phyloP scores from a whole-genome alignment of 2,113 vertebrate genomes.

The Apeltes quadracus region DNA sequence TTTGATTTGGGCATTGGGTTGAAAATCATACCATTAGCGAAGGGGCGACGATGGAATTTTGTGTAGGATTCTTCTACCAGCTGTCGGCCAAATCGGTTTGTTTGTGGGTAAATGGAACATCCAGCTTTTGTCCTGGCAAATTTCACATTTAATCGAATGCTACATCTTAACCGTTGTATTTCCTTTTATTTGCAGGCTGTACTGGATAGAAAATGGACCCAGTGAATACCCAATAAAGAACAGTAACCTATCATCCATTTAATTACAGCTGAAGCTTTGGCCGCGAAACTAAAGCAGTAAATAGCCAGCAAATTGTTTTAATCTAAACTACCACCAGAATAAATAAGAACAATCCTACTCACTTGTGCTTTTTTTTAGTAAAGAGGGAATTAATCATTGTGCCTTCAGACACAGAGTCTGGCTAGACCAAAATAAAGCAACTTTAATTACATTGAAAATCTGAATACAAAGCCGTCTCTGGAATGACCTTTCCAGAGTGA shows the following conservation, averaged over 20 bases:
- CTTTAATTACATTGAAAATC: slow-evolving; percentile 36
- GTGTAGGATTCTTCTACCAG: slow-evolving; percentile 13
- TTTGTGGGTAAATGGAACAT: slow-evolving; percentile 8
- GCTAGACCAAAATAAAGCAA: slow-evolving; percentile 42
- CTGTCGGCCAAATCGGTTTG: slow-evolving; percentile 23
- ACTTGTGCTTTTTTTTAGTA: slow-evolving; percentile 20
- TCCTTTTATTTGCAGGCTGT: slow-evolving; percentile 55
- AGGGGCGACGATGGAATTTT: slow-evolving; percentile 17
- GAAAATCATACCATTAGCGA: slow-evolving; percentile 13
- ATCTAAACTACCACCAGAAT: slow-evolving; percentile 14
- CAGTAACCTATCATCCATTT: slow-evolving; percentile 11
- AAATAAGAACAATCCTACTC: slow-evolving; percentile 21
- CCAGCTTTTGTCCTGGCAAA: slow-evolving; percentile 22
- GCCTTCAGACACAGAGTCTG: slow-evolving; percentile 25
- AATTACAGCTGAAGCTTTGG: slow-evolving; percentile 8
- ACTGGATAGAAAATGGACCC: slow-evolving; percentile 26
- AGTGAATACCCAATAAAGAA: slow-evolving; percentile 13
- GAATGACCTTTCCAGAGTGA: slow-evolving; percentile 72
- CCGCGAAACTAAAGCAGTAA: slow-evolving; percentile 14
- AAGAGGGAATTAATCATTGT: slow-evolving; percentile 23
- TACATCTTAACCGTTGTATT: slow-evolving; percentile 26
- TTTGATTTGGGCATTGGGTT: too few species aligned
- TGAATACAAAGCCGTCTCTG: slow-evolving; percentile 50
- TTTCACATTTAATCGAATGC: slow-evolving; percentile 23
- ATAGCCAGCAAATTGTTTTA: slow-evolving; percentile 22